A percentile compares a stretch with the other conserved stretches of the same genome.
These are phyloP conservation scores for Drosophila algonquin DNA, from an alignment of 2,888 invertebrate species.

Conservation along the genomic window DNA sequence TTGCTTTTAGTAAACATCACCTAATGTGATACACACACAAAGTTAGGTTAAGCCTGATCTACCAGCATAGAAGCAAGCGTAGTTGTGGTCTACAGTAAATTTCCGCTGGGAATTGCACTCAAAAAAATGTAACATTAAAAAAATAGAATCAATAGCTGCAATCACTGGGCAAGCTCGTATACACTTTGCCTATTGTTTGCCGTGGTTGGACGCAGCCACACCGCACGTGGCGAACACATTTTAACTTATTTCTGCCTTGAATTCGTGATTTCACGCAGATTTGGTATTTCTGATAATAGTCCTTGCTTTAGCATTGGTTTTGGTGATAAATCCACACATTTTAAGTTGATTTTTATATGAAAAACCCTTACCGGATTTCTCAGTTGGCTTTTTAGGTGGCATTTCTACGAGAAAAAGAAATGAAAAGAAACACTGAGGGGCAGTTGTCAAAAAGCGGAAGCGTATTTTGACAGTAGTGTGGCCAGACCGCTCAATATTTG, in stretches of 20 bases:
- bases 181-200: slow-evolving; percentile 27
- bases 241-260: slow-evolving; percentile 40
- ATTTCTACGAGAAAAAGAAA: slow-evolving; percentile 87
- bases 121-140: neutral
- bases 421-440: slow-evolving; percentile 81
- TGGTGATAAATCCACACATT: slow-evolving; percentile 43
- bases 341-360: slow-evolving; percentile 68
- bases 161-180: slow-evolving; percentile 1
- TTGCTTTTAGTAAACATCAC: slow-evolving; percentile 53
- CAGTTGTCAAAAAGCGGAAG: slow-evolving; percentile 71
- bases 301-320: slow-evolving; percentile 41
- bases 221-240: slow-evolving; percentile 68
- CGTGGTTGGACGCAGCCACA: slow-evolving; percentile 33
- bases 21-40: slow-evolving; percentile 15
- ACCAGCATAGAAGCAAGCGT: slow-evolving; percentile 28
- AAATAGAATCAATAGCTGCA: neutral
- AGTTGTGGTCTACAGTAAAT: neutral
- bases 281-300: slow-evolving; percentile 13
- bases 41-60: slow-evolving; percentile 70
- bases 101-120: slow-evolving; percentile 8
- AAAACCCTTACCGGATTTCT: slow-evolving; percentile 90
- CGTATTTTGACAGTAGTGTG: slow-evolving; percentile 53
- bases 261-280: slow-evolving; percentile 34
- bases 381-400: slow-evolving; percentile 94
- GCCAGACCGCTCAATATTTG: slow-evolving; percentile 45